Base-by-base conservation (phyloP, 30 jellyfish, hydroid and myxozoan species). In the Clytia hemisphaerica region DNA sequence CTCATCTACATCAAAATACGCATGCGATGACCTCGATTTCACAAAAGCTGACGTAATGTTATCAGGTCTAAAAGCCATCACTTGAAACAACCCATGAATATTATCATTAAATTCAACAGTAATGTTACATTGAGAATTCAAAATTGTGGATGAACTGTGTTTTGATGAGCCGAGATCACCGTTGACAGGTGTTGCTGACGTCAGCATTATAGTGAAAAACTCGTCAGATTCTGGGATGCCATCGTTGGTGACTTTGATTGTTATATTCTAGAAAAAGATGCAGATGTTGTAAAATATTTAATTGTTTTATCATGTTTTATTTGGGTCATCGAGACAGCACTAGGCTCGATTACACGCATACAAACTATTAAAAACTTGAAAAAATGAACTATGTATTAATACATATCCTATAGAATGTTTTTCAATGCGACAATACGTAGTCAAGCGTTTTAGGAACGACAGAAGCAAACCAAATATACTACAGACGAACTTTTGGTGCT, bases 41-140 rank as follows among this genome's bases (percentile, higher is more conserved):
- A 79, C 68, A 53, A 35, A 30, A 2, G 61, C 76, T n/a, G n/a
- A n/a, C n/a, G n/a, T n/a, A 4, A 50, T 65, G 12, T 63, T 80
- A 27, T 26, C 40, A 15, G 93, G 93, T 35, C 46, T 34, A 15
- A 49, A 15, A 0, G 67, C 61, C 71, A 58, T 49, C 1, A 85
- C 28, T 61, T 85, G 93, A 45, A 85, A 72, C 55, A 85, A 63
- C 4, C 96, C 96, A 47, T 61, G 38, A 6, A 93, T 93, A 50
- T 70, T 9, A 51, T 85, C 96, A 66, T 65, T 85, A 5, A 65
- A 46, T 2, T 18, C 22, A 4, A 85, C 38, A 22, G 82, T 54
- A 4, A 85, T 26, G 37, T 65, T 70, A 64, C 96, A 85, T 45
- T 50, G 66, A 32, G 77, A 57, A 6, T 50, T 33, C 31, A 38